These are phyloP conservation scores for Prionailurus bengalensis DNA, from an alignment of 2,113 vertebrate species.

Conservation along the genomic window DNA sequence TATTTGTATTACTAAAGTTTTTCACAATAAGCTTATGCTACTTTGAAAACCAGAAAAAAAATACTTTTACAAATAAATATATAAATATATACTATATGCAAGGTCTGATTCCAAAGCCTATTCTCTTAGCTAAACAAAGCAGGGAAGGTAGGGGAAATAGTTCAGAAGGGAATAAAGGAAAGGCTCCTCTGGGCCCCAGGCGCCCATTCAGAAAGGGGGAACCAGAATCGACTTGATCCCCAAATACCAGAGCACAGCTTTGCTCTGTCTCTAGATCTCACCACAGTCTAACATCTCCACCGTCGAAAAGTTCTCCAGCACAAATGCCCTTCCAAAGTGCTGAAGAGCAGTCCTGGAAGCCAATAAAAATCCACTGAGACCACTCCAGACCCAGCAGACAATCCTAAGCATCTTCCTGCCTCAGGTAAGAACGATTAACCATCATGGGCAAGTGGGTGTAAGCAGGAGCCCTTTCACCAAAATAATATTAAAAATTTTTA, in stretches of 20 bases:
- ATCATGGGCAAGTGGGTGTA: too few species aligned
- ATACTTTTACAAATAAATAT: neutral
- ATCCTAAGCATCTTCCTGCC: neutral
- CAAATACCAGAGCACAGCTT: neutral
- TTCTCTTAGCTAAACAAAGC: neutral
- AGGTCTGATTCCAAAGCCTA: neutral
- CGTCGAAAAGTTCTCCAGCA: neutral
- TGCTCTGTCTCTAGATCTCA: neutral
- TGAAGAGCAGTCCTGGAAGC: neutral
- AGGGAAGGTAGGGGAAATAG: neutral
- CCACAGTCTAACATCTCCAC: neutral
- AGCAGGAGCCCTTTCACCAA: neutral
- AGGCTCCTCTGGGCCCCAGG: neutral
- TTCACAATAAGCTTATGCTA: neutral
- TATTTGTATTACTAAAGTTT: neutral
- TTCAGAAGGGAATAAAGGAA: neutral
- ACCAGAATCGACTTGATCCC: neutral
- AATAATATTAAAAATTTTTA: neutral
- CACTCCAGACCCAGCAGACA: neutral
- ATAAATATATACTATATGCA: neutral
- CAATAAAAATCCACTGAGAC: neutral
- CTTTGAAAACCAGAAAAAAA: neutral
- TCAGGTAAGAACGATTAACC: neutral
- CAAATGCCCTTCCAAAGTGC: neutral
- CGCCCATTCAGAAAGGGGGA: neutral